phyloP scores from a whole-genome alignment of 2,113 vertebrate genomes.

The Lampris incognitus region DNA sequence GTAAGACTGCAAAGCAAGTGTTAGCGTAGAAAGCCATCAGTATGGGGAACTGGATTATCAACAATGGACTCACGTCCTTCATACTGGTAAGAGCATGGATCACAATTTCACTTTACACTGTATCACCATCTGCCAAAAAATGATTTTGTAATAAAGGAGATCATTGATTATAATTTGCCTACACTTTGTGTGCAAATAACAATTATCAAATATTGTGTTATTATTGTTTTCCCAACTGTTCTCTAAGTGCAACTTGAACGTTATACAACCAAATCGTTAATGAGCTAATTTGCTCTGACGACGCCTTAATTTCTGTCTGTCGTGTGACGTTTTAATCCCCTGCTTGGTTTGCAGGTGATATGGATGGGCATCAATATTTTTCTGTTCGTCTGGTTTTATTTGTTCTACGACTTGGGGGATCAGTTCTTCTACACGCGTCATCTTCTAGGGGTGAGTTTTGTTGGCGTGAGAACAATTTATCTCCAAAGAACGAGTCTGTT shows the following conservation, averaged over 20 bases:
- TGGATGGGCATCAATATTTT: conserved; percentile 92
- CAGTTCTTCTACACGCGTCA: conserved; percentile 89
- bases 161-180: neutral
- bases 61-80: conserved; percentile 85
- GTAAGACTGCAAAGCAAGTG: neutral
- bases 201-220: no score
- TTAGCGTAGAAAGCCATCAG: neutral
- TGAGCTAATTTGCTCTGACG: neutral
- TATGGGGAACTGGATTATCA: conserved; percentile 90
- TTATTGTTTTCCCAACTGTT: no score
- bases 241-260: no score
- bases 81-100: conserved; percentile 81
- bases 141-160: neutral
- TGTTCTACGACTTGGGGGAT: conserved; percentile 79
- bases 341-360: conserved; percentile 80
- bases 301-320: neutral
- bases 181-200: neutral
- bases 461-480: no score
- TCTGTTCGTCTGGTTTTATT: conserved; percentile 87
- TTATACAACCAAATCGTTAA: neutral
- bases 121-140: no score
- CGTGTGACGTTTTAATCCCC: no score
- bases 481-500: no score
- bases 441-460: conserved; percentile 87
- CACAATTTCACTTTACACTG: no score